A percentile compares a stretch with the other conserved stretches of the same genome.
Conservation (phyloP, 1,140 invertebrate species). For the Schmidtea mediterranea region DNA sequence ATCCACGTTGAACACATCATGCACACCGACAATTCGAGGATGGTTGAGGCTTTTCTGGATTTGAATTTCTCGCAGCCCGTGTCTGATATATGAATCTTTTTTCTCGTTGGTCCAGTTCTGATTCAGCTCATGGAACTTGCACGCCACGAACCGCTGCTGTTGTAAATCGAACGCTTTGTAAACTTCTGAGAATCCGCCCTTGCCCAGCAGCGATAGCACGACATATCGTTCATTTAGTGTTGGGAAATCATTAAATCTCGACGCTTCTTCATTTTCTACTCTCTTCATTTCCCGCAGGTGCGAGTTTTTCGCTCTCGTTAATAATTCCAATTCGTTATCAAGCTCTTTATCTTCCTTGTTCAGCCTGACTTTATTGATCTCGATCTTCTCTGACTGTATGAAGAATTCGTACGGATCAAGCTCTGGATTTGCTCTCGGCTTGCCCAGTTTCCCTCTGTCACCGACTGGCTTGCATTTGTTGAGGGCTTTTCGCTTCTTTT, state of each 20-base stretch:
- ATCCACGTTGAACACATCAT: slow-evolving; percentile 98
- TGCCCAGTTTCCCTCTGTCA: no score
- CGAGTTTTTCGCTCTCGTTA: slow-evolving; percentile 84
- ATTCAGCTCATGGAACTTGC: slow-evolving; percentile 97
- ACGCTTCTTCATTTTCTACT: slow-evolving; percentile 95
- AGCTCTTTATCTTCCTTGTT: slow-evolving; percentile 95
- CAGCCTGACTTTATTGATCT: slow-evolving; percentile 23
- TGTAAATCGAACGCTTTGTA: slow-evolving; percentile 87
- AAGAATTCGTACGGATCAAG: no score
- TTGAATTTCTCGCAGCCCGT: slow-evolving; percentile 93
- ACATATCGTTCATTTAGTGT: slow-evolving; percentile 73
- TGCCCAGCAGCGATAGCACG: slow-evolving; percentile 76
- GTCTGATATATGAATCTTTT: slow-evolving; percentile 78
- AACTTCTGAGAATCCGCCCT: slow-evolving; percentile 94
- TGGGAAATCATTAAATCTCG: slow-evolving; percentile 60
- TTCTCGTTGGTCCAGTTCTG: slow-evolving; percentile 99
- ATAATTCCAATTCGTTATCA: slow-evolving; percentile 86
- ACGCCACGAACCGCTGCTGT: slow-evolving; percentile 91
- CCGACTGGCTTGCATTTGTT: slow-evolving; percentile 50
- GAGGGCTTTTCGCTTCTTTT: slow-evolving; percentile 69
- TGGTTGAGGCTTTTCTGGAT: slow-evolving; percentile 95
- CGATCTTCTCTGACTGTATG: no score
- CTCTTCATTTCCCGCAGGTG: slow-evolving; percentile 94
- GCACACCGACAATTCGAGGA: slow-evolving; percentile 83
- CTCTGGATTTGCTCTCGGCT: no score